phyloP scores from a whole-genome alignment of 2,113 vertebrate genomes.

The Neolamprologus brichardi region DNA sequence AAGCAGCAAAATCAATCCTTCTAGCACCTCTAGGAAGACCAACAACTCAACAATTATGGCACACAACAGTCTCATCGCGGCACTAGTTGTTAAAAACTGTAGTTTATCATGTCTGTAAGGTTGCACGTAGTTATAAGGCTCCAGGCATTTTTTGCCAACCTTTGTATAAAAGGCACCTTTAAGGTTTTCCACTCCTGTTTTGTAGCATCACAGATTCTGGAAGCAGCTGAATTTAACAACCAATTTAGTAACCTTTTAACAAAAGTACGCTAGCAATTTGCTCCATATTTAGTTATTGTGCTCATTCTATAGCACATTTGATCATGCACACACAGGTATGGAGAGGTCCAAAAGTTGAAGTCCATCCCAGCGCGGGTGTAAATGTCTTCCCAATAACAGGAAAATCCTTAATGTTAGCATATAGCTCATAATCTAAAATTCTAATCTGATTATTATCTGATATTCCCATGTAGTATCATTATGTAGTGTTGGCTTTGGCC shows the following conservation, averaged over 20 bases:
- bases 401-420: not conserved
- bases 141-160: not conserved
- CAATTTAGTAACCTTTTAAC: not conserved
- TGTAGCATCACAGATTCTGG: not conserved
- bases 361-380: not conserved
- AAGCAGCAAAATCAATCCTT: not conserved
- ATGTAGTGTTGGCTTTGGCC: not conserved
- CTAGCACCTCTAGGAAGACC: not conserved
- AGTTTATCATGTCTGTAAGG: not conserved
- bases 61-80: fast-evolving
- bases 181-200: not conserved
- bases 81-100: not conserved
- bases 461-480: not conserved
- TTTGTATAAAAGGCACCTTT: not conserved
- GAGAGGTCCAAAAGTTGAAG: not conserved
- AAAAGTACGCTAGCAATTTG: not conserved
- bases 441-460: not conserved
- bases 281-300: not conserved
- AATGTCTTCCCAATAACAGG: not conserved
- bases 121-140: not conserved
- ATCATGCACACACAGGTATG: not conserved
- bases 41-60: not conserved
- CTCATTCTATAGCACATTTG: not conserved
- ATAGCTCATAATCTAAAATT: not conserved
- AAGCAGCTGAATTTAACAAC: not conserved